phyloP scores from a whole-genome alignment of 2,888 invertebrate species.

The Seira musarum region DNA sequence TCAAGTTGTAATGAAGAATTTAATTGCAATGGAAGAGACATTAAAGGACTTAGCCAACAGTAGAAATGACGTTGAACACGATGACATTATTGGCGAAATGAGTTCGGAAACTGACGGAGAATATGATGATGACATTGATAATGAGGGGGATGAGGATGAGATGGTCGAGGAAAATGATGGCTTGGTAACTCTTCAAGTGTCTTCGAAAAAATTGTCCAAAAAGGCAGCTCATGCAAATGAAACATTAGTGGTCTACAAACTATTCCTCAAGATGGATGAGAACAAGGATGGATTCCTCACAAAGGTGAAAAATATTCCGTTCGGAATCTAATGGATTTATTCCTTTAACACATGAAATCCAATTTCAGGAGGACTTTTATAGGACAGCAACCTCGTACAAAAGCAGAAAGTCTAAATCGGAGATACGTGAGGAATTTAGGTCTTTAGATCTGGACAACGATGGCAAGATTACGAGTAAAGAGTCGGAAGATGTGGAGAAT shows the following conservation, averaged over 20 bases:
- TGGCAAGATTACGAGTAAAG: slow-evolving; percentile 25
- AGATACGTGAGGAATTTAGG: slow-evolving; percentile 22
- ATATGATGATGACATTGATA: slow-evolving; percentile 1
- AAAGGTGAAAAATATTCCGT: slow-evolving; percentile 11
- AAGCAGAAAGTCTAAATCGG: neutral
- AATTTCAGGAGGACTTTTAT: slow-evolving; percentile 45
- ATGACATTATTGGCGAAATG: neutral
- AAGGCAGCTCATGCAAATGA: slow-evolving; percentile 30
- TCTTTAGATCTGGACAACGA: slow-evolving; percentile 30
- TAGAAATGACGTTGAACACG: neutral
- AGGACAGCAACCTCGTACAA: neutral
- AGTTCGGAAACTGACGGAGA: neutral
- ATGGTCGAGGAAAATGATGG: neutral
- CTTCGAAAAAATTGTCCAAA: slow-evolving; percentile 22
- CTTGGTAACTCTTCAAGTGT: neutral
- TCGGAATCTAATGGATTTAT: neutral
- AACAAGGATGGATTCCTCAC: slow-evolving; percentile 35
- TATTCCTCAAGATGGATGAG: slow-evolving; percentile 19
- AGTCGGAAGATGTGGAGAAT: slow-evolving; percentile 5
- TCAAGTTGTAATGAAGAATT: slow-evolving; percentile 19
- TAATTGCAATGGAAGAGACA: neutral
- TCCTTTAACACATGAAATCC: neutral
- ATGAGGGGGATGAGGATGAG: slow-evolving; percentile 14
- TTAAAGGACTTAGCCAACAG: neutral
- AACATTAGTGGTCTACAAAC: slow-evolving; percentile 10